Base-by-base conservation (phyloP, 2,797 vertebrate genomes). In the Graptemys geographica region DNA sequence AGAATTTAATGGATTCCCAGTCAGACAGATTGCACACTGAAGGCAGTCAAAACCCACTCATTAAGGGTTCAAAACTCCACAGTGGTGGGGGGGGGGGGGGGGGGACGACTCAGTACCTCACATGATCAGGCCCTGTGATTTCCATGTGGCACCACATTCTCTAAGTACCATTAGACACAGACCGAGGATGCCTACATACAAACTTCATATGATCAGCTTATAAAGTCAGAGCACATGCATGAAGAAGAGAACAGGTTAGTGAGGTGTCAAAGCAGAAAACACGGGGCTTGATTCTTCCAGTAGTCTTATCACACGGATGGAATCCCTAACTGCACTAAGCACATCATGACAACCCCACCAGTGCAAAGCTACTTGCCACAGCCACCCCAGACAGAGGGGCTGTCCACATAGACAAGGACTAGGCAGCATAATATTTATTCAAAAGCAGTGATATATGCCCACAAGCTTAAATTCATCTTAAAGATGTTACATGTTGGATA, bases 401-500 rank as follows among this genome's bases (percentile, higher is more conserved):
- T 10, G 0, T 79, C 52, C 28, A 6, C 52, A 84, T 25, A 49
- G 7, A 47, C 27, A 28, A 41, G 78, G 55, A 81, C 4, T 31
- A 86, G 41, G 31, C 44, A 12, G 41, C 19, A 11, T 8, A 41
- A 0, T 2, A 23, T 82, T 41, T 13, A 6, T 13, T 18, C 53
- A 12, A 25, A 25, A 91, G 83, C 80, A 47, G n/a, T 33, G 11
- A 8, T 0, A 0, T 11, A 47, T 3, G 37, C 83, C 37, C 51
- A 23, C 5, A 28, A 87, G 15, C 0, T 9, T 4, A 41, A 0
- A 4, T 33, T 79, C 7, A 57, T 16, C 0, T 49, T 47, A 78
- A 47, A 78, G 44, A 28, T 25, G 21, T 21, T 41, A 44, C 4
- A 21, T 74, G 78, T 18, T 4, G 37, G 76, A 8, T 2, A 82